Base-by-base conservation (phyloP, 2,797 vertebrate species). In the Sebastes elongatus region DNA sequence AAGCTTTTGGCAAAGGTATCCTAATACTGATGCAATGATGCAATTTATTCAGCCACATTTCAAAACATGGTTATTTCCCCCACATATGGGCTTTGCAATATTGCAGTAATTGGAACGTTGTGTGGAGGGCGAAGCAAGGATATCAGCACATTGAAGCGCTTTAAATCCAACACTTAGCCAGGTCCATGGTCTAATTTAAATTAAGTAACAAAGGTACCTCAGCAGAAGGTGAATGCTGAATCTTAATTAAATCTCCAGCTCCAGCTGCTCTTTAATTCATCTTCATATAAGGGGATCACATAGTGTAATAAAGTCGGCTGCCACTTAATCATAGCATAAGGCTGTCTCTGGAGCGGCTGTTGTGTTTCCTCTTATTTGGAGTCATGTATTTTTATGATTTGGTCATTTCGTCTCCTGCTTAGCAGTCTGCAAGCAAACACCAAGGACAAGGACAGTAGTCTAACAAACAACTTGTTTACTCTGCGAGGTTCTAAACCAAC, bases 231-330 rank as follows among this genome's bases (percentile, higher is more conserved):
- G 91, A 94, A 88, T 69, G 56, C 89, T 91, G 89, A 86, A 93
- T 94, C 92, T 93, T 94, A 94, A 95, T 95, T 92, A 93, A 91
- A 93, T 91, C 89, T 93, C 72, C 55, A 71, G 83, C 88, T 88
- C 69, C 76, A 86, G 85, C 87, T 92, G 86, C 89, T 89, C 89
- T 92, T 94, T 89, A 90, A 93, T 94, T 93, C 86, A 91, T 94
- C 90, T 92, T 93, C 82, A 89, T 94, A 87, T 89, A 88, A 88
- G 82, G 62, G 80, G 88, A 89, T 93, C 83, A 89, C 83, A 88
- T 81, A 42, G 70, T 85, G 83, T 86, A 83, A 87, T 86, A 82
- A 88, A 86, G 84, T 87, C 65, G 5, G 77, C 74, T 86, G 82
- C 80, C 76, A 88, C 87, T 88, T 68, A 82, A 88, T 92, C 83